Base-by-base conservation (phyloP, 2,113 vertebrate species). In the Spea bombifrons region DNA sequence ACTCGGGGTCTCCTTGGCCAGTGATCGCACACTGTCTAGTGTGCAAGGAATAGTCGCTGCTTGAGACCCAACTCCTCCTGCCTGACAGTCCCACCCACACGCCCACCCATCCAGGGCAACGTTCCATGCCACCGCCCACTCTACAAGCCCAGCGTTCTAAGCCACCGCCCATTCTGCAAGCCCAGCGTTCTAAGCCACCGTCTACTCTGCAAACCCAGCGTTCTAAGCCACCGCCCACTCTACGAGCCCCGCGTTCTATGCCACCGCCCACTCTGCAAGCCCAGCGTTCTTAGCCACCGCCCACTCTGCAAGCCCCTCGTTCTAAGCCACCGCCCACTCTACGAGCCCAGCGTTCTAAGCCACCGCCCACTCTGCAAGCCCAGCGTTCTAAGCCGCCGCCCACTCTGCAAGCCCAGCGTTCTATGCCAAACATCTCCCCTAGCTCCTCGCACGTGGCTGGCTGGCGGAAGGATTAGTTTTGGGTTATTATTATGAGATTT, bases 31-130 rank as follows among this genome's bases (percentile, higher is more conserved):
- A 66, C 52, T 70, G 53, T n/a, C 46, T 52, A 17, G 10, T 13
- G 9, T 50, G 55, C 50, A 46, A 69, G 44, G 15, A 12, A 57
- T 45, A 61, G 30, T 52, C 43, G 2, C 16, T 16, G 50, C 17
- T 47, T 52, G 76, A 16, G 68, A 65, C 69, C 30, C 76, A 47
- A 53, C 9, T 53, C 30, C 68, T 65, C 57, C 76, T 59, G 75
- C 44, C 50, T 53, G 8, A 2, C 48, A 16, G 43, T 59, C 12
- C 68, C 68, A n/a, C 76, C 76, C 68, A 49, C 4, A 3, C 1
- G 65, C 75, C 75, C 52, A 57, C 44, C 61, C 48, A 46, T 57
- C 8, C 7, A 13, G 66, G 7, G 4, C 17, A 61, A 64, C 53
- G 75, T 61, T 49, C 75, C 17, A 0, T 3, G 5, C 45, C 30